Conservation (phyloP, 2,888 invertebrate genomes). For the Caenorhabditis imperialis region DNA sequence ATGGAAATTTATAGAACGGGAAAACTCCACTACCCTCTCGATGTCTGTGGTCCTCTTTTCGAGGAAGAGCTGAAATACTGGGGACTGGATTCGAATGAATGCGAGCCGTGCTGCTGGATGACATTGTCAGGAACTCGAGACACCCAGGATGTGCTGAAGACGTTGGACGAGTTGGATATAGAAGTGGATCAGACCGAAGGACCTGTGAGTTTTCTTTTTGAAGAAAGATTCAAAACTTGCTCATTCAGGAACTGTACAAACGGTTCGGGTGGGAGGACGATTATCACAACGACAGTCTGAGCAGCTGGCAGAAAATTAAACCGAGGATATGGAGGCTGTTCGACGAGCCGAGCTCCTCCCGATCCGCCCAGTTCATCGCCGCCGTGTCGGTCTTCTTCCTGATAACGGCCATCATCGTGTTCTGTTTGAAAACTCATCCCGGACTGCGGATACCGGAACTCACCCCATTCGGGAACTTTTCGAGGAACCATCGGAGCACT, state of each 20-base stretch:
- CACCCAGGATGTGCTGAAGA: constrained; percentile 83
- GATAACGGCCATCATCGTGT: constrained; percentile 93
- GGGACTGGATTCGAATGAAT: constrained; percentile 98
- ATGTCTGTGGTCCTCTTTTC: constrained; percentile 98
- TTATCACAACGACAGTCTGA: constrained; percentile 87
- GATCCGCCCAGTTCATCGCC: constrained; percentile 95
- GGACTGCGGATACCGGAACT: constrained; percentile 85
- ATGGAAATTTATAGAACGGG: constrained; percentile 81
- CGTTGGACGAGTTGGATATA: constrained; percentile 76
- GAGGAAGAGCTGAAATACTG: constrained; percentile 96
- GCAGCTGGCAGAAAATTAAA: constrained; percentile 91
- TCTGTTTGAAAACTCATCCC: constrained; percentile 96
- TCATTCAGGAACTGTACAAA: constrained; percentile 80
- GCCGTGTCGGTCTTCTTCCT: constrained; percentile 95
- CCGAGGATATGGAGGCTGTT: constrained; percentile 99
- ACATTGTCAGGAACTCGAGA: constrained; percentile 79
- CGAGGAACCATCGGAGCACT: constrained; percentile 32
- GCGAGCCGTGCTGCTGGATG: constrained; percentile 98
- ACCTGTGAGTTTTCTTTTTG: constrained; percentile 50
- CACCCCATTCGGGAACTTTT: constrained; percentile 41
- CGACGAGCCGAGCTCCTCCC: constrained; percentile 98
- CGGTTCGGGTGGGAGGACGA: constrained; percentile 98
- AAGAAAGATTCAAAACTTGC: background rate
- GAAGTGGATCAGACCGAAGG: constrained; percentile 71
- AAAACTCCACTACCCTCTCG: constrained; percentile 98